Conservation (phyloP, 2,888 invertebrate species). For the Pristionchus mayeri region DNA sequence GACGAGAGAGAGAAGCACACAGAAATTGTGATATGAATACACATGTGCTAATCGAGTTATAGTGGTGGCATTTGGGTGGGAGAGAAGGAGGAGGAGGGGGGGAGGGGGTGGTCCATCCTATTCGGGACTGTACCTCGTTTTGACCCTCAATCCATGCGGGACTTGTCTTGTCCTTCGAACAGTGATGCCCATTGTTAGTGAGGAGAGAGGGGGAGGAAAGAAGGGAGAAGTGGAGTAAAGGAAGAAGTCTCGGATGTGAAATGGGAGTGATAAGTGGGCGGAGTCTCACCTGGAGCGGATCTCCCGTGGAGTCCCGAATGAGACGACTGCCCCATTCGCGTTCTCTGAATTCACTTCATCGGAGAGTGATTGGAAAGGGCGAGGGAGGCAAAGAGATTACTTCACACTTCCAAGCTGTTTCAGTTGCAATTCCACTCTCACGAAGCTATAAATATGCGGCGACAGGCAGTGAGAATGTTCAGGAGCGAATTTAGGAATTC, state of each 20-base stretch:
- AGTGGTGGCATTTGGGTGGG: too few relatives aligned
- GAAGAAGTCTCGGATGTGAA: background rate
- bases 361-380: background rate
- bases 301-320: conserved; percentile 23
- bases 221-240: background rate
- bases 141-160: background rate
- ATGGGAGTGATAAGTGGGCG: conserved; percentile 14
- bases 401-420: too few relatives aligned
- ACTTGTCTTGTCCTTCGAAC: background rate
- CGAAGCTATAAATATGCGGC: too few relatives aligned
- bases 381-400: background rate
- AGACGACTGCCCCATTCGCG: conserved; percentile 18
- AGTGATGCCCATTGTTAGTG: conserved; percentile 2
- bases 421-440: too few relatives aligned
- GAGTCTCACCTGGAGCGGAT: conserved; percentile 5
- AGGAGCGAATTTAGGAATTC: too few relatives aligned
- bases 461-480: too few relatives aligned
- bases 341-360: conserved; percentile 9
- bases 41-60: conserved; percentile 3
- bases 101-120: too few relatives aligned
- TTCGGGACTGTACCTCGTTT: background rate
- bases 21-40: conserved; percentile 42
- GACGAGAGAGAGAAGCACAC: background rate
- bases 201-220: background rate
- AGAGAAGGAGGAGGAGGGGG: too few relatives aligned